Percentiles rank a stretch among this genome's conserved stretches.
These are phyloP conservation scores for Coenonympha arcania DNA, from an alignment of 2,888 invertebrate genomes.

Conservation along the genomic window DNA sequence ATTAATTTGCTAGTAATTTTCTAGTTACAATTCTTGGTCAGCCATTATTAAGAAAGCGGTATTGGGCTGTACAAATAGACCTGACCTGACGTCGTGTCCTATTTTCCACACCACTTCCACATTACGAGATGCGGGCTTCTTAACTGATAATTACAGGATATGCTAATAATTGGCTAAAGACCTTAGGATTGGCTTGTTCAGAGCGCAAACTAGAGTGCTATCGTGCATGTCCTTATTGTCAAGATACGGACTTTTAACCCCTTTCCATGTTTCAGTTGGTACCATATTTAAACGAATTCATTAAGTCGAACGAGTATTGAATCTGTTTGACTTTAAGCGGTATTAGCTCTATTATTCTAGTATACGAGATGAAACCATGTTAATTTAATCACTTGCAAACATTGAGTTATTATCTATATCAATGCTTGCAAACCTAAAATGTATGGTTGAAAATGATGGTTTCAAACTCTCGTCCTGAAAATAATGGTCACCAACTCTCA, in stretches of 20 bases:
- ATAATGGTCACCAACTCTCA: no score
- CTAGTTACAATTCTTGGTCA: not conserved
- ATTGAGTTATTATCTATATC: no score
- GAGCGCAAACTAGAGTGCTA: not conserved
- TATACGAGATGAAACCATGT: no score
- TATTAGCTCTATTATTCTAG: no score
- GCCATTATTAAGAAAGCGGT: constrained; percentile 7
- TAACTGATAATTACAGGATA: constrained; percentile 55
- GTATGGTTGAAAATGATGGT: no score
- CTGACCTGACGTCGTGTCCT: constrained; percentile 26
- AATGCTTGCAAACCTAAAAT: no score
- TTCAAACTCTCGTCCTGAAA: no score
- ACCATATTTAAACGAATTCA: no score
- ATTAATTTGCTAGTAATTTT: not conserved
- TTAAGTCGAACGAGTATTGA: no score
- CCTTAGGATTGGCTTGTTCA: constrained; percentile 15
- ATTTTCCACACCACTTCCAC: constrained; percentile 12
- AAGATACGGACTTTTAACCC: not conserved
- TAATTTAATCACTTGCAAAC: no score
- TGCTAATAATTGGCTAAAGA: constrained; percentile 66
- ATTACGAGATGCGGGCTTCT: constrained; percentile 41
- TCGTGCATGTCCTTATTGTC: not conserved
- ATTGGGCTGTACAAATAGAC: constrained; percentile 5
- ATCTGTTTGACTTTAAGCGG: no score
- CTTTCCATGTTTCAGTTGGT: not conserved